Conservation (phyloP, 2,888 invertebrate genomes). For the Eremobia ochroleuca region DNA sequence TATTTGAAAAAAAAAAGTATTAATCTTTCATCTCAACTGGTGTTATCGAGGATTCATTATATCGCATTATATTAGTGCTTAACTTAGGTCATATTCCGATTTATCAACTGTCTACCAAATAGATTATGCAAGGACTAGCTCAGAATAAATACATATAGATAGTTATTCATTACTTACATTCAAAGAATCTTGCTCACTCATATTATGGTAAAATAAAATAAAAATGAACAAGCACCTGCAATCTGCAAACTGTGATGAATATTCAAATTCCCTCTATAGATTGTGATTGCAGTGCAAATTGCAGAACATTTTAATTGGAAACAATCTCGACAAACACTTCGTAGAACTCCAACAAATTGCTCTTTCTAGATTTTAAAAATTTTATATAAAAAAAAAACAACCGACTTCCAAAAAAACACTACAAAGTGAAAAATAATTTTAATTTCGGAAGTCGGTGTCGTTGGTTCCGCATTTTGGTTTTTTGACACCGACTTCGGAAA, state of each 20-base stretch:
- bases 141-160: neutral
- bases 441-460: no score
- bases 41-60: neutral
- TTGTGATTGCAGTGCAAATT: conserved; percentile 32
- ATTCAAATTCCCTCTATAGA: conserved; percentile 29
- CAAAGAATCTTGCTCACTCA: neutral
- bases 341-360: conserved; percentile 22
- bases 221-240: conserved; percentile 4
- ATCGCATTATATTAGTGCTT: neutral
- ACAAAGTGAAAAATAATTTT: no score
- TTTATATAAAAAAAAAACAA: no score
- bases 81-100: neutral
- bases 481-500: no score
- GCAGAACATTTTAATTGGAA: conserved; percentile 44
- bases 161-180: neutral
- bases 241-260: conserved; percentile 26
- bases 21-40: neutral
- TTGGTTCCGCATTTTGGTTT: no score
- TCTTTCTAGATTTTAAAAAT: conserved; percentile 27
- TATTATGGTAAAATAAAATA: neutral
- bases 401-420: no score
- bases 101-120: neutral
- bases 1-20: neutral
- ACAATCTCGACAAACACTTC: conserved; percentile 37
- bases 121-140: neutral